Evolutionary conservation across 2,888 invertebrate species (phyloP).

Genomic region (Orthonychiurus folsomi): DNA sequence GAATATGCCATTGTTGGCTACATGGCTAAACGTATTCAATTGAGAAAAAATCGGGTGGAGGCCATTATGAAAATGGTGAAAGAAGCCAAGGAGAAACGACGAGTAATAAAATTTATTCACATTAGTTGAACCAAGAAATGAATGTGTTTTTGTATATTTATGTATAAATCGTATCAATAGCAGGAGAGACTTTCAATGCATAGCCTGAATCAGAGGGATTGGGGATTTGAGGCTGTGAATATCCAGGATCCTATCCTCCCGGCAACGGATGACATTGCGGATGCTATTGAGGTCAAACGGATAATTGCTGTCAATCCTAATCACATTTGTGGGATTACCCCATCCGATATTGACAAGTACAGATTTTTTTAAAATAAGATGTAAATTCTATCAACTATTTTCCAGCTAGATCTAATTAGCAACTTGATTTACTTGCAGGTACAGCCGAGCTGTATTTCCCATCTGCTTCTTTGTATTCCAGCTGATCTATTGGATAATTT

Average conservation of each 20-base stretch:
- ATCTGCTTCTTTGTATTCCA: background rate
- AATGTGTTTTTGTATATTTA: too few species aligned
- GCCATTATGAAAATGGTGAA: conserved; percentile 77
- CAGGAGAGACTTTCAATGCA: conserved; percentile 82
- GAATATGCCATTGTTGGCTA: conserved; percentile 77
- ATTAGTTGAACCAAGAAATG: too few species aligned
- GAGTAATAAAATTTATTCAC: too few species aligned
- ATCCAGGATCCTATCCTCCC: conserved; percentile 12
- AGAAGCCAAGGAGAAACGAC: conserved; percentile 68
- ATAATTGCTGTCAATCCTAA: conserved; percentile 3
- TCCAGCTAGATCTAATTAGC: background rate
- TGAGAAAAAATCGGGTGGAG: conserved; percentile 84
- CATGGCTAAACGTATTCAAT: conserved; percentile 92
- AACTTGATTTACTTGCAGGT: background rate
- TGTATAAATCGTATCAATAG: too few species aligned
- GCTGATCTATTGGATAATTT: conserved; percentile 2
- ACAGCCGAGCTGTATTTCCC: background rate
- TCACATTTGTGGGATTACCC: conserved; percentile 6
- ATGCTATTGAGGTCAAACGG: background rate
- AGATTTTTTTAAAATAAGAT: background rate
- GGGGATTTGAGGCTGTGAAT: background rate
- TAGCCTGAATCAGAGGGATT: conserved; percentile 19
- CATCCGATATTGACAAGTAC: conserved; percentile 7
- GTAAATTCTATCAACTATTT: background rate
- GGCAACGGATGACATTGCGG: conserved; percentile 18